Evolutionary conservation across 2,113 vertebrate species (phyloP).

Genomic region (Promerops cafer): DNA sequence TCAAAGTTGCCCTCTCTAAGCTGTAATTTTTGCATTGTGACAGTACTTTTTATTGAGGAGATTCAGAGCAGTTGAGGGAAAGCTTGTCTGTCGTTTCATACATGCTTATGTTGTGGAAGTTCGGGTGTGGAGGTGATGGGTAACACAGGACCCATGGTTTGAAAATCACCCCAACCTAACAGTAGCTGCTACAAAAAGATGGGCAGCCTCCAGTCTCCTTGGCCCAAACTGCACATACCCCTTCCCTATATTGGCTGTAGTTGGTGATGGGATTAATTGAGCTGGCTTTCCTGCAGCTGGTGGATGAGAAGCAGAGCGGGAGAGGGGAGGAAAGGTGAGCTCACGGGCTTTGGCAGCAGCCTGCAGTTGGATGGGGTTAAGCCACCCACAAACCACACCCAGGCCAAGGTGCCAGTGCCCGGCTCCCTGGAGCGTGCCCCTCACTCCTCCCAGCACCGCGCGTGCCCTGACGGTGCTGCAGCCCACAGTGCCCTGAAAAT

Average conservation of each 20-base stretch:
- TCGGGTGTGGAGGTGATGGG: not conserved
- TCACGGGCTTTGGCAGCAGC: not conserved
- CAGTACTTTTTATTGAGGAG: not conserved
- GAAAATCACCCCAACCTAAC: not conserved
- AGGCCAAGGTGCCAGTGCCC: not conserved
- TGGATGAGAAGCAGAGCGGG: not conserved
- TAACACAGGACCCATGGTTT: not conserved
- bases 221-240: not conserved
- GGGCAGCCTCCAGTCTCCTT: not conserved
- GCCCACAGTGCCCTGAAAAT: not conserved
- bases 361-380: not conserved
- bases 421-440: not conserved
- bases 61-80: not conserved
- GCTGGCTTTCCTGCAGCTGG: not conserved
- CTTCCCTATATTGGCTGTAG: not conserved
- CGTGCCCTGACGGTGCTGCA: accelerated
- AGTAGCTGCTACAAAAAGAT: not conserved
- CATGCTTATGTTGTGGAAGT: accelerated
- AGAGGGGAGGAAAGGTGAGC: not conserved
- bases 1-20: not conserved
- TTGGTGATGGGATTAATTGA: not conserved
- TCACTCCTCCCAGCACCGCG: accelerated
- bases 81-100: accelerated
- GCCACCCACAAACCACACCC: not conserved
- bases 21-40: not conserved